Evolutionary conservation across 2,113 vertebrate genomes (phyloP), one percentile per base, ranked within the genome.

Genomic region (Hiodon alosoides): DNA sequence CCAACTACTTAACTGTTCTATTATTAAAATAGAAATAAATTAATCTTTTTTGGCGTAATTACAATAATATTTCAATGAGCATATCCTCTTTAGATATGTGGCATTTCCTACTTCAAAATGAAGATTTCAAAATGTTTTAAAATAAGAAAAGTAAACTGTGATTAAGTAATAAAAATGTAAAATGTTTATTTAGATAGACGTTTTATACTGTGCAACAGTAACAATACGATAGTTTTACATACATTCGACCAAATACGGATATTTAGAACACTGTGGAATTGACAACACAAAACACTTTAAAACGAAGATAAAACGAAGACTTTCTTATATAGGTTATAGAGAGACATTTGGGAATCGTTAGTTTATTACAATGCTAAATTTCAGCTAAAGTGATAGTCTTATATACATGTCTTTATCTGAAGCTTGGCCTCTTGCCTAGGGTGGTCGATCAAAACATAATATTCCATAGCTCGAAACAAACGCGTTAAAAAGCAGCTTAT

Each of bases 141-240:
- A 62, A 55, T 17, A 10, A 14, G 60, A 69, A 58, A 66, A 52
- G 3, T 1, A 16, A 11, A 8, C 17, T 54, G 14, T 47, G 52
- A 72, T 69, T 71, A 71, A 76, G 75, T 81, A 77, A 80, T 77
- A 80, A 82, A 83, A 82, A 79, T 78, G 72, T 83, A 81, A 85
- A 85, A 81, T 76, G 82, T 85, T 85, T 85, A 85, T 85, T 83
- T 72, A 81, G 75, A 82, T 83, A 81, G 79, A 77, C 62, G 72
- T 79, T 79, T 81, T 74, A 80, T 82, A 81, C 76, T 76, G 78
- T 79, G 79, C 81, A 79, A 81, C 77, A 78, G 79, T 74, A 80
- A 78, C 48, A 59, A 80, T 81, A 84, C 78, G 83, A 69, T 81
- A 80, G 62, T 62, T 76, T 76, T 74, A 84, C 76, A 72, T 77